phyloP scores from a whole-genome alignment of 1,140 invertebrate species.

The Harpegnathos saltator region DNA sequence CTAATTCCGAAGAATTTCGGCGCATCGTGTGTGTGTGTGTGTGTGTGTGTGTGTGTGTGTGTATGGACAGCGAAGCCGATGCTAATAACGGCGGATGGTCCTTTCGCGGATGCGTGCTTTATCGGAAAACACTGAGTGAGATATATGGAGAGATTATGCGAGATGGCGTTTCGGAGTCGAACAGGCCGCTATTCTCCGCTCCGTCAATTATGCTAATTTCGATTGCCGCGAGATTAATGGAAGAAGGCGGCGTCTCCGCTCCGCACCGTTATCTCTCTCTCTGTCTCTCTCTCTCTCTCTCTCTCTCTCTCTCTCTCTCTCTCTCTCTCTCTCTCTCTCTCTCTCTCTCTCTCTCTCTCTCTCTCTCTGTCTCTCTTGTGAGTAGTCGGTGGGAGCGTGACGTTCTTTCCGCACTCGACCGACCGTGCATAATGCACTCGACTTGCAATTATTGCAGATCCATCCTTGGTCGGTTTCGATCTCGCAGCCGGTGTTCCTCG shows the following conservation, averaged over 20 bases:
- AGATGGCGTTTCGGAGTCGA: slow-evolving; percentile 84
- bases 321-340: not conserved
- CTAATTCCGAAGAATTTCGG: too few relatives aligned
- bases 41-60: too few relatives aligned
- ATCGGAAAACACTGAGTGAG: slow-evolving; percentile 85
- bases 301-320: slow-evolving; percentile 13
- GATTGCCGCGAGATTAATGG: slow-evolving; percentile 85
- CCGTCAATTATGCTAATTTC: slow-evolving; percentile 86
- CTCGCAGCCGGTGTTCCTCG: not conserved
- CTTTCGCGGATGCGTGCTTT: slow-evolving; percentile 80
- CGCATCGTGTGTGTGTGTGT: too few relatives aligned
- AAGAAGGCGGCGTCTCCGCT: slow-evolving; percentile 80
- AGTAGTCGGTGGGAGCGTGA: slow-evolving; percentile 65
- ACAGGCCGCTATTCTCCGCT: slow-evolving; percentile 84
- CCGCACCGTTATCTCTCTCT: slow-evolving; percentile 13
- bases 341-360: slow-evolving; percentile 3
- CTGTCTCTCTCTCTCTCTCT: not conserved
- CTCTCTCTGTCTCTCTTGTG: slow-evolving; percentile 1
- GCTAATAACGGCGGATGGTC: slow-evolving; percentile 73
- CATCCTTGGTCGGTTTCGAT: slow-evolving; percentile 59
- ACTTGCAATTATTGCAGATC: slow-evolving; percentile 72
- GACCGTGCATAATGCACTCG: slow-evolving; percentile 73
- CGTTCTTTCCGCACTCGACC: slow-evolving; percentile 72
- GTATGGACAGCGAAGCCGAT: too few relatives aligned
- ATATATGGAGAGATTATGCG: slow-evolving; percentile 84